A percentile compares a stretch with the other conserved stretches of the same genome.
These are phyloP conservation scores for Rhimphoctona megacephalus DNA, from an alignment of 2,888 invertebrate species.

Conservation along the genomic window DNA sequence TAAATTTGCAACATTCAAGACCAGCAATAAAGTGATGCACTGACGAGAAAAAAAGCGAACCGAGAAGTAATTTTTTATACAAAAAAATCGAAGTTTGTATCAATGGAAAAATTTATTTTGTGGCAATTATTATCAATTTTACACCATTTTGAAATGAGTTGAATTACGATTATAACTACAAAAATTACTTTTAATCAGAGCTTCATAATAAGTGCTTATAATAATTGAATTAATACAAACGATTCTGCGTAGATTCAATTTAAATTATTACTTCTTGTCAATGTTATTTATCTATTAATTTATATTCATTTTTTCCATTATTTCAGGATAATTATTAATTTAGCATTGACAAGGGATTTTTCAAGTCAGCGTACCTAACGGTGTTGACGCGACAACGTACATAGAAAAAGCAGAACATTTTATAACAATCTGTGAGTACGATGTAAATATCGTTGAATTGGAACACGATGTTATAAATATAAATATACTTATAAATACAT, in stretches of 20 bases:
- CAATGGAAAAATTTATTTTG: too few species aligned
- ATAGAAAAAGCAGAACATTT: conserved; percentile 24
- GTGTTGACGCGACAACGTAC: conserved; percentile 24
- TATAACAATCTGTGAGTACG: conserved; percentile 15
- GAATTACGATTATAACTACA: not conserved
- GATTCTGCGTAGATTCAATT: too few species aligned
- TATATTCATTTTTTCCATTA: not conserved
- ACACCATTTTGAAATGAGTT: not conserved
- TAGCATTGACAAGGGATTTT: conserved; percentile 36
- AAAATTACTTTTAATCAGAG: not conserved
- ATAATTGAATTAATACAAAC: not conserved
- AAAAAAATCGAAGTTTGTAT: not conserved
- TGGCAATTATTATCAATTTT: not conserved
- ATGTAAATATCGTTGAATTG: conserved; percentile 42
- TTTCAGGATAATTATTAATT: conserved; percentile 38
- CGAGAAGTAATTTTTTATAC: not conserved
- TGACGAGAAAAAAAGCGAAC: not conserved
- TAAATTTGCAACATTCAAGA: not conserved
- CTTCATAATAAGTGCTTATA: not conserved
- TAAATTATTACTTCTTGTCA: not conserved
- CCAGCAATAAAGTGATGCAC: not conserved
- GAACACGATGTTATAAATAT: conserved; percentile 23
- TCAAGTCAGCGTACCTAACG: conserved; percentile 56
- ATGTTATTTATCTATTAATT: not conserved
- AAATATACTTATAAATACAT: not conserved